These are phyloP conservation scores for Sceloporus tristichus DNA, from an alignment of 2,113 vertebrate genomes.

Conservation along the genomic window DNA sequence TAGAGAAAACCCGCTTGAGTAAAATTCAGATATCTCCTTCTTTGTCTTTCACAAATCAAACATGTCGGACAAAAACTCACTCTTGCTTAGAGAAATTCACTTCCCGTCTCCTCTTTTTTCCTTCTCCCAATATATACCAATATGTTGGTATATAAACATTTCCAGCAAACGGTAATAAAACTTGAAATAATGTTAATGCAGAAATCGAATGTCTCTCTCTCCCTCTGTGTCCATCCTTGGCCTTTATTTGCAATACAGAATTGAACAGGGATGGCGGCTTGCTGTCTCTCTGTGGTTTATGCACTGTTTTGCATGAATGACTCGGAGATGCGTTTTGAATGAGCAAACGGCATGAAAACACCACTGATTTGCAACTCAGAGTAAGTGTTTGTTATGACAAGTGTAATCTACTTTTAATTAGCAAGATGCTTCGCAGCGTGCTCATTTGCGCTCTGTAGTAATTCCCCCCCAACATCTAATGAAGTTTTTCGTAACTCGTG, in stretches of 20 bases:
- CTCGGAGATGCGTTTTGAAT: background rate
- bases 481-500: background rate
- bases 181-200: too few species aligned
- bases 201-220: background rate
- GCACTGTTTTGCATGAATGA: background rate
- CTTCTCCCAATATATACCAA: too few species aligned
- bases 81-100: too few species aligned
- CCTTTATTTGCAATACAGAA: background rate
- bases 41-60: too few species aligned
- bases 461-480: background rate
- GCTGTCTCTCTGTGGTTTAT: background rate
- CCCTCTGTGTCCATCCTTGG: background rate
- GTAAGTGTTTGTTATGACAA: constrained; percentile 22
- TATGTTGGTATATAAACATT: too few species aligned
- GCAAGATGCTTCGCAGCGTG: background rate
- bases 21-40: too few species aligned
- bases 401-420: background rate
- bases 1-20: too few species aligned
- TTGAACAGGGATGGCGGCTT: background rate
- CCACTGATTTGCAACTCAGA: background rate
- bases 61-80: too few species aligned
- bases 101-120: too few species aligned
- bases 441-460: background rate
- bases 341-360: background rate
- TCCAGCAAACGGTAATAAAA: too few species aligned